Base-by-base conservation (phyloP, 2,888 invertebrate species). In the Thymelicus lineola region DNA sequence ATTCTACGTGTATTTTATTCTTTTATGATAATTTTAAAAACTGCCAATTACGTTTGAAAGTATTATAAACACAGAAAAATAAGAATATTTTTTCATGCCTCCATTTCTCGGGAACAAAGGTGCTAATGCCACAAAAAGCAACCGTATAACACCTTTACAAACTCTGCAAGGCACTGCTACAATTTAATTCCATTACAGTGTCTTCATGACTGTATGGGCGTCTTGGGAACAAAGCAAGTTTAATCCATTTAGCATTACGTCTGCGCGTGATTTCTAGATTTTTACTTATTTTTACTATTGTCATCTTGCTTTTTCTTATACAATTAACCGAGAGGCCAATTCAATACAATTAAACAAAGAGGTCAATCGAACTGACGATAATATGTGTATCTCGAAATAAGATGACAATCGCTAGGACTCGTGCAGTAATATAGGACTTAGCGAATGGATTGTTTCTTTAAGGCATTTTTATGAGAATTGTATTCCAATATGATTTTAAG, bases 141-240 rank as follows among this genome's bases (percentile, higher is more conserved):
- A 64, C 46, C 57, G 15, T 58, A 63, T 57, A 73, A 76, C 75
- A 76, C 73, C 72, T 72, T 69, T 68, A 76, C 70, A 70, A 71
- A 74, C 76, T 76, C 76, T 75, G 38, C 45, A 60, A 61, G 45
- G 55, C 20, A 15, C 42, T 58, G 28, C 15, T 65, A 60, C 53
- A 81, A 80, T 82, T 82, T 83, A 83, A 85, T 85, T 83, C 81
- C 81, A 83, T 85, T 83, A 83, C 76, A 76, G 75, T 76, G 76
- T 76, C 75, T 75, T 71, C 67, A 76, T 73, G 72, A 71, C 75
- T 73, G 74, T 72, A 73, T 64, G 72, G 74, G 72, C 71, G 74
- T 76, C 76, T 74, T 72, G 76, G 78, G 81, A 81, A 86, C 83
- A 84, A 84, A 76, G 80, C 75, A 76, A 79, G 78, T 80, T 80